Evolutionary conservation across 1,140 invertebrate species (phyloP), one percentile per base, ranked within the genome.

Genomic region (Drosophila hydei): DNA sequence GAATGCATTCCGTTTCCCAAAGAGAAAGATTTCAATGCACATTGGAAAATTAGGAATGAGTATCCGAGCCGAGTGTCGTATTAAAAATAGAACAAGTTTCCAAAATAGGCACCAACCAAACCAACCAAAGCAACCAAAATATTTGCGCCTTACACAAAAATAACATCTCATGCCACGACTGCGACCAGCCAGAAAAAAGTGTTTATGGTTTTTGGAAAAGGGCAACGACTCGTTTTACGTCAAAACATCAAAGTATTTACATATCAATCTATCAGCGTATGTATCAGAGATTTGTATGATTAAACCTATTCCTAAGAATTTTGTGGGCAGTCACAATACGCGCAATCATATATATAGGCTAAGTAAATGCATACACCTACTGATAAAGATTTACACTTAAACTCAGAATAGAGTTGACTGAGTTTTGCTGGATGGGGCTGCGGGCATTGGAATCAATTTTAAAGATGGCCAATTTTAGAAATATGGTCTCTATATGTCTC

Each of bases 111-210:
- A 48, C 59, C 68, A 77, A 63, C 48, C 18, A 21, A 11, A 48
- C 59, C 68, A 77, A 63, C 48, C 18, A 21, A 11, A 71, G 67
- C 68, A 61, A 47, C 52, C 50, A 58, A 58, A 58, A 74, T 25
- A 54, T 78, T 81, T 72, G 78, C 64, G 79, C 58, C 79, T 75
- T 54, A 21, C 42, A 74, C 75, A 51, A 83, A 85, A 85, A 81
- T 85, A 81, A 77, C 56, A 60, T 61, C 48, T 69, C 62, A 54
- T 61, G 48, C 63, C 33, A 55, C n/a, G 38, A 23, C 19, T 47
- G 16, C 50, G 38, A 33, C 30, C 38, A 38, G 50, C 9, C 30
- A 18, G 23, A 72, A 48, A 50, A 60, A 58, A 58, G 56, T 76
- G 71, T 77, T 77, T 77, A 77, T 77, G 54, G 55, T 30, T 85